phyloP scores from a whole-genome alignment of 2,888 invertebrate genomes.

The Hartigia nigra region DNA sequence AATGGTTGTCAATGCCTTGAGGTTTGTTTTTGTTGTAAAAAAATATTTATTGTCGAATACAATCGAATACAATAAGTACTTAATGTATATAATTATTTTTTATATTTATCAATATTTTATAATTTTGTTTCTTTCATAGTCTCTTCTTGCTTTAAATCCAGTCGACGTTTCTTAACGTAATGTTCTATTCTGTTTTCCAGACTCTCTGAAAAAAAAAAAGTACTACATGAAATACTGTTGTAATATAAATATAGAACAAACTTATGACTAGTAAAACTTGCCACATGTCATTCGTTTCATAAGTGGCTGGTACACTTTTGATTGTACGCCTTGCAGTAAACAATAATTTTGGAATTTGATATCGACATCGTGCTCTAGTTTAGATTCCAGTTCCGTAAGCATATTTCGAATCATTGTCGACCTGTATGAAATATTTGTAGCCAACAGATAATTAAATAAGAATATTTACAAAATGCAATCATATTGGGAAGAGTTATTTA shows the following conservation, averaged over 20 bases:
- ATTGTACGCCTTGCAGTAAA: constrained; percentile 75
- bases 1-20: too few relatives aligned
- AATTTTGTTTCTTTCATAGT: too few relatives aligned
- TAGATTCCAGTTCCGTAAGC: constrained; percentile 67
- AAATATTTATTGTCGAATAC: too few relatives aligned
- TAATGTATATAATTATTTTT: too few relatives aligned
- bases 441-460: neutral
- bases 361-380: constrained; percentile 40
- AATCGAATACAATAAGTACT: too few relatives aligned
- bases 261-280: constrained; percentile 66
- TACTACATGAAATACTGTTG: constrained; percentile 16
- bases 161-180: constrained; percentile 74
- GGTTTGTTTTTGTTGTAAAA: too few relatives aligned
- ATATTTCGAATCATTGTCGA: constrained; percentile 70
- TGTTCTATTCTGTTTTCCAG: constrained; percentile 84
- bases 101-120: too few relatives aligned
- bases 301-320: constrained; percentile 79
- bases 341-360: constrained; percentile 69
- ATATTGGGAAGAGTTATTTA: constrained; percentile 61
- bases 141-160: too few relatives aligned
- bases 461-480: constrained; percentile 9
- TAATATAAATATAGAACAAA: constrained; percentile 23
- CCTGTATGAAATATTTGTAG: constrained; percentile 54
- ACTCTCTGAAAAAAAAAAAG: constrained; percentile 75
- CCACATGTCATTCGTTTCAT: constrained; percentile 82